Conservation (phyloP, 2,797 vertebrate genomes). For the Catostomus latipinnis region DNA sequence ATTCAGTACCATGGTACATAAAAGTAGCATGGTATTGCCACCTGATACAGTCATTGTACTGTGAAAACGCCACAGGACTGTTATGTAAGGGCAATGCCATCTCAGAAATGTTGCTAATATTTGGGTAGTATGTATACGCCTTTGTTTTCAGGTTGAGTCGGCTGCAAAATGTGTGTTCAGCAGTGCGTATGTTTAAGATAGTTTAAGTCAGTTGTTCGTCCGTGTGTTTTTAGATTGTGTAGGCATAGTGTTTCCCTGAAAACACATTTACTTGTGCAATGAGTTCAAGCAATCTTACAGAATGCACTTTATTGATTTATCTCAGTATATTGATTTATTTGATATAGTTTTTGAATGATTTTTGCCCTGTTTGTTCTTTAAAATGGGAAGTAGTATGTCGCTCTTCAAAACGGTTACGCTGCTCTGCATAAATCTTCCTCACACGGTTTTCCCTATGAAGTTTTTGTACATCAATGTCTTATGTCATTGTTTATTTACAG, state of each 20-base stretch:
- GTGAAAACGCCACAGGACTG: background rate
- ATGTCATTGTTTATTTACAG: slow-evolving; percentile 38
- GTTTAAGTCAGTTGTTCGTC: slow-evolving; percentile 22
- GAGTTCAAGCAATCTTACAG: slow-evolving; percentile 46
- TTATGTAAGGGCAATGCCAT: background rate
- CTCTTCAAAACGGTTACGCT: background rate
- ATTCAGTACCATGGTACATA: background rate
- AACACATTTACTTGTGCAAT: background rate
- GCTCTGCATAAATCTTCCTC: slow-evolving; percentile 14
- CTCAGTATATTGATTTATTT: slow-evolving; percentile 41
- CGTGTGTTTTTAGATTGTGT: slow-evolving; percentile 42
- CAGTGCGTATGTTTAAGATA: background rate
- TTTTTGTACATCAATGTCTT: slow-evolving; percentile 32
- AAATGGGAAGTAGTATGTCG: background rate
- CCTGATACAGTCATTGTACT: background rate
- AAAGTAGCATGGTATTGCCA: background rate
- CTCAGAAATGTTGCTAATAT: background rate
- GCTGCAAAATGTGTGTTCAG: slow-evolving; percentile 17
- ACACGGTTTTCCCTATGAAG: background rate
- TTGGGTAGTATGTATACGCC: slow-evolving; percentile 8
- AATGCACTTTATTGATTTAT: slow-evolving; percentile 71
- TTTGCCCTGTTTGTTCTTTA: background rate
- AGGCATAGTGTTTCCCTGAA: slow-evolving; percentile 37
- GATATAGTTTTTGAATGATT: slow-evolving; percentile 10
- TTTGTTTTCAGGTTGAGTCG: slow-evolving; percentile 8